phyloP scores from a whole-genome alignment of 2,888 invertebrate species.

The Megalurothrips usitatus region DNA sequence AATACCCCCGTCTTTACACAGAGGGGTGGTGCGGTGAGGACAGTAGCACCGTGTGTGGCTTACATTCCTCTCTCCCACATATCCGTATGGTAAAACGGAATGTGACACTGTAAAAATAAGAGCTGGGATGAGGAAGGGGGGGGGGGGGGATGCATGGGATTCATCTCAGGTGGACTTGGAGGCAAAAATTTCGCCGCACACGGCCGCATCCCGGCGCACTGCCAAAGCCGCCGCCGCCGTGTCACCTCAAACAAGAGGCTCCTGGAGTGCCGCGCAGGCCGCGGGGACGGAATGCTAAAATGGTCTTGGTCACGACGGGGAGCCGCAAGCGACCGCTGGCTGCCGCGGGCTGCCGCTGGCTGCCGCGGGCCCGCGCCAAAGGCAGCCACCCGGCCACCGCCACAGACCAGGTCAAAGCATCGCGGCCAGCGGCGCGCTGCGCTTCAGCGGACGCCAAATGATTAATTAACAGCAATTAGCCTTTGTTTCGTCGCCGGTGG shows the following conservation, averaged over 20 bases:
- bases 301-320: background rate
- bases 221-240: no score
- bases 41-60: background rate
- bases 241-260: no score
- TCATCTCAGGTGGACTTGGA: no score
- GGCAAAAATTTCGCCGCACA: no score
- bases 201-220: no score
- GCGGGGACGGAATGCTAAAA: no score
- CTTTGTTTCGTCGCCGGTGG: constrained; percentile 21
- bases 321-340: background rate
- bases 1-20: background rate
- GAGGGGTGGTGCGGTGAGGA: background rate
- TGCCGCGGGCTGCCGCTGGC: no score
- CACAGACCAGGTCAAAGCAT: background rate
- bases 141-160: no score
- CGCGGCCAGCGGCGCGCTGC: background rate
- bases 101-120: background rate
- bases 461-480: constrained; percentile 21
- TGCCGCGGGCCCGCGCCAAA: no score
- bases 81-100: background rate
- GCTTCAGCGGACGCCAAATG: background rate
- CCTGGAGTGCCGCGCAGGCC: no score
- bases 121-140: background rate
- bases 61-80: background rate
- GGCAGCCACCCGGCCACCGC: no score